Conservation (phyloP, 1,140 invertebrate genomes). For the Dendrolimus kikuchii region DNA sequence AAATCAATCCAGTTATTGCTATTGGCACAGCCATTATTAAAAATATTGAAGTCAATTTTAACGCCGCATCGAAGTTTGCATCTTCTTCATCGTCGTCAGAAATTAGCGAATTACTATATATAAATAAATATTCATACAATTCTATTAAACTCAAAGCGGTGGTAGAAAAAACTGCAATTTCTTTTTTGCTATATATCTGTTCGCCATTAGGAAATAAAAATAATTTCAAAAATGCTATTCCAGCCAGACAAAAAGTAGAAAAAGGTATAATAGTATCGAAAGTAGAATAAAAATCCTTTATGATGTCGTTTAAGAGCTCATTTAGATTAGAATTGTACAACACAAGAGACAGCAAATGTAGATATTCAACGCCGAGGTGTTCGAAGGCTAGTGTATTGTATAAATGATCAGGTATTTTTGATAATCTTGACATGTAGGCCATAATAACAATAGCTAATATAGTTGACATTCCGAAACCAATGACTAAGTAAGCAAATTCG, state of each 20-base stretch:
- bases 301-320: not conserved
- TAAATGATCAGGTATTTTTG: conserved; percentile 1
- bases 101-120: not conserved
- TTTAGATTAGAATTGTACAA: conserved; percentile 4
- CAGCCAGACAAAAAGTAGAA: conserved; percentile 6
- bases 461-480: too few relatives aligned
- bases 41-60: conserved; percentile 5
- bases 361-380: conserved; percentile 3
- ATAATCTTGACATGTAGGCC: too few relatives aligned
- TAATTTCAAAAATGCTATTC: conserved; percentile 13
- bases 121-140: conserved; percentile 3
- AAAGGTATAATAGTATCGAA: conserved; percentile 9
- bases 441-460: too few relatives aligned
- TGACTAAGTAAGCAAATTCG: too few relatives aligned
- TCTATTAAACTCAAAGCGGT: conserved; percentile 5
- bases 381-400: conserved; percentile 1
- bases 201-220: conserved; percentile 13
- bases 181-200: conserved; percentile 14
- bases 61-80: not conserved
- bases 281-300: not conserved
- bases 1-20: conserved; percentile 2
- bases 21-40: conserved; percentile 11
- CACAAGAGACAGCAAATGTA: conserved; percentile 2
- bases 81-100: not conserved
- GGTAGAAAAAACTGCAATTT: conserved; percentile 8